phyloP scores from a whole-genome alignment of 2,888 invertebrate species.

The Ormyrus thymus region DNA sequence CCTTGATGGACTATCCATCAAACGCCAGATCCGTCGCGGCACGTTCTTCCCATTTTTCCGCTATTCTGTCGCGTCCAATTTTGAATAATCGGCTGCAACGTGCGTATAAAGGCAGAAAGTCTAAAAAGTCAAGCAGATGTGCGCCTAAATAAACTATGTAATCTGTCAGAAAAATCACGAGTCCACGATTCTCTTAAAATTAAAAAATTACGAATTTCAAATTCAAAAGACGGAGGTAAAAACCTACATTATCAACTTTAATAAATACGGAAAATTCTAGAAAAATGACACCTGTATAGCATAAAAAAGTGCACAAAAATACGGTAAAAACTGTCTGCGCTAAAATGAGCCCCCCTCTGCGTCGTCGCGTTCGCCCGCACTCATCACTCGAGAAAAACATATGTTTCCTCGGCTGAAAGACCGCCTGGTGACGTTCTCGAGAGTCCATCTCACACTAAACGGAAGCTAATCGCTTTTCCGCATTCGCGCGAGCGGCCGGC shows the following conservation, averaged over 20 bases:
- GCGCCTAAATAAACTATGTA: no score
- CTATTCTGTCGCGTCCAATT: neutral
- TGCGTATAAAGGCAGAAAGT: neutral
- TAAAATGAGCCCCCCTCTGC: no score
- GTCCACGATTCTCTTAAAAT: no score
- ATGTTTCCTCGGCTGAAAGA: neutral
- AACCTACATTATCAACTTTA: no score
- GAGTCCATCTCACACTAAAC: neutral
- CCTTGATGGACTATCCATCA: constrained; percentile 11
- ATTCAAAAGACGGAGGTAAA: no score
- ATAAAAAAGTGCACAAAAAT: no score
- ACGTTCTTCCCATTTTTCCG: constrained; percentile 3
- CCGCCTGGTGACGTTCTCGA: constrained; percentile 41
- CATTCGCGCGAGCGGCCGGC: constrained; percentile 12
- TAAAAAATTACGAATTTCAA: no score
- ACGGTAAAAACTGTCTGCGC: no score
- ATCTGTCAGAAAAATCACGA: no score
- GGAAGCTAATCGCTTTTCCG: constrained; percentile 46
- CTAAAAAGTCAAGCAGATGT: neutral
- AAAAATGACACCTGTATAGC: no score
- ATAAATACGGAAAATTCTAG: no score
- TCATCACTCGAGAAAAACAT: no score
- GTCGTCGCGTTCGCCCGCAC: neutral
- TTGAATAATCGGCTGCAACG: constrained; percentile 29
- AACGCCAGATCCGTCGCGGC: constrained; percentile 20